phyloP scores from a whole-genome alignment of 2,113 vertebrate genomes.

The Rhabdornis inornatus region DNA sequence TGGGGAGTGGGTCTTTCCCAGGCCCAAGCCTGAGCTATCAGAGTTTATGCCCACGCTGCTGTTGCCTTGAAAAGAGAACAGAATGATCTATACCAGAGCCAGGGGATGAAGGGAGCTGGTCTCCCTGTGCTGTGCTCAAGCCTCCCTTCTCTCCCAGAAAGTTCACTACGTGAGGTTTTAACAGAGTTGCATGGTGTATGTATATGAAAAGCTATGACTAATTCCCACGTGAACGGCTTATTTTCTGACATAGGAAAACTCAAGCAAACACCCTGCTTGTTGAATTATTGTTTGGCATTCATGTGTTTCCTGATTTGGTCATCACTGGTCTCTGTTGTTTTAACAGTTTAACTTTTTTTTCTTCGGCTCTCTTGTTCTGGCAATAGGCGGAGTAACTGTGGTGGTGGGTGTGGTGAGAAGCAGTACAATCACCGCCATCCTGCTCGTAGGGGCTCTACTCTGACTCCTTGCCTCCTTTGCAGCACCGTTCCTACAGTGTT shows the following conservation, averaged over 20 bases:
- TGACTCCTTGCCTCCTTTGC: not conserved
- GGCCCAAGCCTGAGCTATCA: not conserved
- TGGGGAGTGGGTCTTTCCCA: not conserved
- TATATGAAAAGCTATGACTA: not conserved
- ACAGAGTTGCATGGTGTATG: not conserved
- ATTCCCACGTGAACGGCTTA: not conserved
- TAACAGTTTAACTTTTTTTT: not conserved
- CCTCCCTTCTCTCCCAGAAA: not conserved
- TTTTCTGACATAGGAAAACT: not conserved
- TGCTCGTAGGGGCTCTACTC: rapidly evolving
- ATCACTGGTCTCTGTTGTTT: not conserved
- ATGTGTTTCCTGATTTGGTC: not conserved
- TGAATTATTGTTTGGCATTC: not conserved
- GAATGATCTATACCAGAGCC: not conserved
- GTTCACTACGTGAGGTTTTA: not conserved
- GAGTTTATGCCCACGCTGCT: rapidly evolving
- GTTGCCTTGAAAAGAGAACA: not conserved
- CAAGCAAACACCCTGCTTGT: not conserved
- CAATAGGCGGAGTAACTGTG: not conserved
- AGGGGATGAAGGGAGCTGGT: not conserved
- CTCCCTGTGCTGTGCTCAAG: not conserved
- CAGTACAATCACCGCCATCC: not conserved
- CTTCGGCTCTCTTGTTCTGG: not conserved
- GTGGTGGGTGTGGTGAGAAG: not conserved
- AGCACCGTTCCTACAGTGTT: not conserved